Conservation (phyloP, 1,140 invertebrate genomes). For the Chymomyza costata region DNA sequence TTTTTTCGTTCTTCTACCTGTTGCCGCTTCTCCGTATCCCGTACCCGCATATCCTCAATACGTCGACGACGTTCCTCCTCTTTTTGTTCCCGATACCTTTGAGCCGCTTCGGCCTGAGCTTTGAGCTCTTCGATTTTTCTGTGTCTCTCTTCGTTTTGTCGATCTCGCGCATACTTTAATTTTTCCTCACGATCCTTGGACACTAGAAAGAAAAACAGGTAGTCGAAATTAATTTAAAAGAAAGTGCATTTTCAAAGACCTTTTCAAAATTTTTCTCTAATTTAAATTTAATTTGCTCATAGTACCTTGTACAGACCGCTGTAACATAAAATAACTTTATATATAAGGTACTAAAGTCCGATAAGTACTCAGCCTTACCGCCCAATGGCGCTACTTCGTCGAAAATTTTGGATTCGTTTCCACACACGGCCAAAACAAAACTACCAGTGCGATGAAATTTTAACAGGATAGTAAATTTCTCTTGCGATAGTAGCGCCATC, state of each 20-base stretch:
- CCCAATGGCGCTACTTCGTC: too few relatives aligned
- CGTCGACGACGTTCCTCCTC: slow-evolving; percentile 87
- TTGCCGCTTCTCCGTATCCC: slow-evolving; percentile 84
- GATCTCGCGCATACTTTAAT: slow-evolving; percentile 82
- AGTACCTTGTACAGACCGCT: too few relatives aligned
- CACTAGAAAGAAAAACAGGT: slow-evolving; percentile 28
- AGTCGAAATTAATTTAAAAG: slow-evolving; percentile 1
- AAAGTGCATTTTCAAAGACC: not conserved
- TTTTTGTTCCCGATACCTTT: slow-evolving; percentile 90
- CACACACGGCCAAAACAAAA: too few relatives aligned
- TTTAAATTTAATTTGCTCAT: too few relatives aligned
- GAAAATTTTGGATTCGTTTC: too few relatives aligned
- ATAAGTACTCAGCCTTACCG: too few relatives aligned
- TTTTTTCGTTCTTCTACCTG: slow-evolving; percentile 90
- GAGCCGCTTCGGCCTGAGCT: slow-evolving; percentile 88
- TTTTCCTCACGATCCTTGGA: slow-evolving; percentile 78
- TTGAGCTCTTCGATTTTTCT: slow-evolving; percentile 90
- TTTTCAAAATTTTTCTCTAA: too few relatives aligned
- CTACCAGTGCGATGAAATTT: too few relatives aligned
- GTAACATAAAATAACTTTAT: too few relatives aligned
- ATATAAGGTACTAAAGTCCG: too few relatives aligned
- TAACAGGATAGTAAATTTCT: too few relatives aligned
- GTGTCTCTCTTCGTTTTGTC: slow-evolving; percentile 90
- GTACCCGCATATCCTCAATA: slow-evolving; percentile 86
- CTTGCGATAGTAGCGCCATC: too few relatives aligned